phyloP scores from a whole-genome alignment of 2,113 vertebrate genomes.

The Poecile atricapillus region DNA sequence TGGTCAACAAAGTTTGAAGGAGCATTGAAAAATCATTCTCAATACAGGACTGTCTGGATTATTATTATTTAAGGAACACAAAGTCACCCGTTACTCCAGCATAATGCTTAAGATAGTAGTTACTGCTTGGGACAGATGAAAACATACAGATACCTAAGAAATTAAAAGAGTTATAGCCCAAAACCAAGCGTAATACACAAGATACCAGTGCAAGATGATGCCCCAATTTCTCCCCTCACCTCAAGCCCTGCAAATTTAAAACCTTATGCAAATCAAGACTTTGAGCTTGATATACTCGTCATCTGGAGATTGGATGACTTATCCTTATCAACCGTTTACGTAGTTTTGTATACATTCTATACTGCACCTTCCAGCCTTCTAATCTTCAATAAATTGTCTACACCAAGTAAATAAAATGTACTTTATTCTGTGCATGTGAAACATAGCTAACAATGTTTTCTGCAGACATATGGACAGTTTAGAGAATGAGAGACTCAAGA shows the following conservation, averaged over 20 bases:
- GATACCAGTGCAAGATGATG: not conserved
- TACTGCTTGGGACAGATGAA: not conserved
- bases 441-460: not conserved
- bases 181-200: not conserved
- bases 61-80: not conserved
- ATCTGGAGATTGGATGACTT: not conserved
- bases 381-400: not conserved
- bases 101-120: not conserved
- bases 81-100: not conserved
- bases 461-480: not conserved
- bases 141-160: not conserved
- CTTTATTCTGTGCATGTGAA: not conserved
- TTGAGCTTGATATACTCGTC: not conserved
- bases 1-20: not conserved
- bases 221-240: not conserved
- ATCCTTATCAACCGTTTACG: not conserved
- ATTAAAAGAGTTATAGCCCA: not conserved
- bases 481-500: not conserved
- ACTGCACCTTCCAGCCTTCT: not conserved
- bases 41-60: not conserved
- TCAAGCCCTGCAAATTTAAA: not conserved
- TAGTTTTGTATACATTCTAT: not conserved
- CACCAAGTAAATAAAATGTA: not conserved
- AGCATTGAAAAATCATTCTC: not conserved
- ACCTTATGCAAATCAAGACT: not conserved